phyloP scores from a whole-genome alignment of 1,140 invertebrate species.

The Conus ventricosus region DNA sequence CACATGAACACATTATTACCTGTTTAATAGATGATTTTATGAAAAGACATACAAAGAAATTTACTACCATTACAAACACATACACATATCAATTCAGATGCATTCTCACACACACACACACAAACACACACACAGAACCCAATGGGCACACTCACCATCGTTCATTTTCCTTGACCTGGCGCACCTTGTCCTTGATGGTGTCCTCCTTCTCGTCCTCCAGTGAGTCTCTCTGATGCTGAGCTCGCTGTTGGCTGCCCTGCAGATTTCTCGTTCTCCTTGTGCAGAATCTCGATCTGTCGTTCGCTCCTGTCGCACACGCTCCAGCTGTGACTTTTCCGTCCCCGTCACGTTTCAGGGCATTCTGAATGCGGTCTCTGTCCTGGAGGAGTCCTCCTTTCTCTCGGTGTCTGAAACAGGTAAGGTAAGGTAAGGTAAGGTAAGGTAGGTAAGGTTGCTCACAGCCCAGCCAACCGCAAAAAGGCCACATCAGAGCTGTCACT shows the following conservation, averaged over 20 bases:
- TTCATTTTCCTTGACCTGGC: constrained; percentile 74
- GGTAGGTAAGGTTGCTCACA: not conserved
- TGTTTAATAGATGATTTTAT: too few relatives aligned
- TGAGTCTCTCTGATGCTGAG: constrained; percentile 71
- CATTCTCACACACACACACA: not conserved
- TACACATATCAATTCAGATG: not conserved
- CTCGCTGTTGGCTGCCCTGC: constrained; percentile 71
- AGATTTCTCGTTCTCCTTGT: constrained; percentile 71
- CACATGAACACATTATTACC: too few relatives aligned
- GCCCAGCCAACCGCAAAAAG: too few relatives aligned
- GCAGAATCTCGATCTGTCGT: constrained; percentile 67
- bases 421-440: not conserved
- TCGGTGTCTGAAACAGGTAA: constrained; percentile 63
- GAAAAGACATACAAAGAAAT: too few relatives aligned
- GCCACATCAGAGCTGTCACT: too few relatives aligned
- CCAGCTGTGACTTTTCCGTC: constrained; percentile 72
- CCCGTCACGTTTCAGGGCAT: constrained; percentile 67
- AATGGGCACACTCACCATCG: constrained; percentile 66
- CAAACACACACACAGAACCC: not conserved
- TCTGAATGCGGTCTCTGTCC: constrained; percentile 73
- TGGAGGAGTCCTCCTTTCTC: constrained; percentile 68
- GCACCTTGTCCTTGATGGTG: constrained; percentile 71
- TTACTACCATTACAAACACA: too few relatives aligned
- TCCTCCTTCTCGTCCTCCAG: constrained; percentile 75
- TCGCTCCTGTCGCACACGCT: constrained; percentile 67